A percentile compares a stretch with the other conserved stretches of the same genome.
These are phyloP conservation scores for Falco naumanni DNA, from an alignment of 2,797 vertebrate species.

Conservation along the genomic window DNA sequence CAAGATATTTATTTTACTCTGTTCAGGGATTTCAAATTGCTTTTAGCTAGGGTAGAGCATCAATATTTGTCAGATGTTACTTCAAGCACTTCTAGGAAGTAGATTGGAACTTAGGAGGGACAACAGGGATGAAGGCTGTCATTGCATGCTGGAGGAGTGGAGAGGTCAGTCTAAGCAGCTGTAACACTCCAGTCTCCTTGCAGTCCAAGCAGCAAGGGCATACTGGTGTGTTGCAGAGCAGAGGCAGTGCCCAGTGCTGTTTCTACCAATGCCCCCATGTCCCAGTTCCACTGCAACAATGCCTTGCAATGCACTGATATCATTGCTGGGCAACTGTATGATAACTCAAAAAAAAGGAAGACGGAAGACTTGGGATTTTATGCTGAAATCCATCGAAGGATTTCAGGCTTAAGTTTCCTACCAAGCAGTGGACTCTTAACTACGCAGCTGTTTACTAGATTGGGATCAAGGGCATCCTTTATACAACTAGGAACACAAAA, in stretches of 20 bases:
- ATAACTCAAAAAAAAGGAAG: not conserved
- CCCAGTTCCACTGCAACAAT: not conserved
- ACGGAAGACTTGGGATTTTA: not conserved
- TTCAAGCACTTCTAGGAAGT: not conserved
- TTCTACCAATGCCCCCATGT: not conserved
- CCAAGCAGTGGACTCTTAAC: not conserved
- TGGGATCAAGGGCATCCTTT: constrained; percentile 1
- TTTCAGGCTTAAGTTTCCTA: not conserved
- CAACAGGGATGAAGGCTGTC: not conserved
- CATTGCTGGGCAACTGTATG: not conserved
- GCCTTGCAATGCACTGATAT: not conserved
- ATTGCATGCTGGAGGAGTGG: not conserved
- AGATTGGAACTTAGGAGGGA: not conserved
- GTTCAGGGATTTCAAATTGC: not conserved
- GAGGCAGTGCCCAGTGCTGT: not conserved
- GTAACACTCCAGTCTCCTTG: not conserved
- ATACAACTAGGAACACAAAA: not conserved
- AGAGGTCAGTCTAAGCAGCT: not conserved
- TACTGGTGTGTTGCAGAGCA: not conserved
- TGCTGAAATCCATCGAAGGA: not conserved
- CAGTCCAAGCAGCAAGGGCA: not conserved
- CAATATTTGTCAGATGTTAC: not conserved
- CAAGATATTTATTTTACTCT: not conserved
- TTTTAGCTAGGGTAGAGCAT: not conserved
- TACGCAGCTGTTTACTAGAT: not conserved